These are phyloP conservation scores for Nasonia longicornis DNA, from an alignment of 1,140 invertebrate genomes.

Conservation along the genomic window DNA sequence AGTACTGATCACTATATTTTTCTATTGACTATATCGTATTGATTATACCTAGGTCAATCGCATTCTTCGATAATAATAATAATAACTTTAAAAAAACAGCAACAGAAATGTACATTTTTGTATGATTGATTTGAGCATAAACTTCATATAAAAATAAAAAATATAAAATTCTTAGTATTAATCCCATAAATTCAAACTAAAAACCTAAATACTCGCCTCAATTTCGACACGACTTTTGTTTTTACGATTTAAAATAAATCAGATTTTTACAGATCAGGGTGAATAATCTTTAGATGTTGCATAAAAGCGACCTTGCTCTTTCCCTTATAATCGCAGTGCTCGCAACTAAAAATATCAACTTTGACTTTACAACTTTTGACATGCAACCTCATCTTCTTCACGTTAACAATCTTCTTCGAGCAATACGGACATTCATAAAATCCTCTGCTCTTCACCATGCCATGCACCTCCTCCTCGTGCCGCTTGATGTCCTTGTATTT, in stretches of 20 bases:
- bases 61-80: too few species aligned
- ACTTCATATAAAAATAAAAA: too few species aligned
- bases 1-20: too few species aligned
- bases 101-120: too few species aligned
- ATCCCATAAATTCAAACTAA: too few species aligned
- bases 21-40: too few species aligned
- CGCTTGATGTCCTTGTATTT: background rate
- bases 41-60: too few species aligned
- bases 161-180: too few species aligned
- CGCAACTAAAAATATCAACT: background rate
- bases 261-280: background rate
- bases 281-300: background rate
- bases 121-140: too few species aligned
- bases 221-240: too few species aligned
- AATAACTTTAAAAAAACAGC: too few species aligned
- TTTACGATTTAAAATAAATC: background rate
- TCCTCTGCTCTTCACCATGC: background rate
- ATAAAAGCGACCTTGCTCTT: background rate
- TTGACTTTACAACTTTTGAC: background rate
- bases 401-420: background rate
- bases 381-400: constrained; percentile 8
- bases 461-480: background rate
- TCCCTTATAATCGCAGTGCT: constrained; percentile 13
- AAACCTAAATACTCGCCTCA: too few species aligned
- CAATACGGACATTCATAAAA: constrained; percentile 20